Base-by-base conservation (phyloP, 2,797 vertebrate species). In the Danio tinwini region DNA sequence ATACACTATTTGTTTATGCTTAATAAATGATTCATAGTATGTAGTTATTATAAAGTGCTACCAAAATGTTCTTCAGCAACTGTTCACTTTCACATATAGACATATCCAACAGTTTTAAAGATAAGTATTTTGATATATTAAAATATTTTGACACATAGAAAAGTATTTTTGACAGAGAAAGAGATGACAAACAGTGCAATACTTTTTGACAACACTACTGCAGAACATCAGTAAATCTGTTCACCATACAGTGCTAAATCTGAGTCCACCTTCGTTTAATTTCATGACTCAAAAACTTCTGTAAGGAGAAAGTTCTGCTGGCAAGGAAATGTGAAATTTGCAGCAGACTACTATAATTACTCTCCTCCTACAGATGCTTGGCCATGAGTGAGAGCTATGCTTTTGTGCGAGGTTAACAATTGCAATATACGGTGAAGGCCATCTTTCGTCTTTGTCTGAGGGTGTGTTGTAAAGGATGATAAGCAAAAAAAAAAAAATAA, bases 311-410 rank as follows among this genome's bases (percentile, higher is more conserved):
- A 78, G 50, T 42, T 78, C 29, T 12, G 56, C 59, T 79, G 76
- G 76, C 56, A 62, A 70, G 56, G 29, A 78, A 69, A 61, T 62
- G 37, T 5, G 7, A 74, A 52, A 62, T 74, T 63, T 61, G 67
- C 58, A 17, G 68, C 58, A 71, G 76, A 53, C 56, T 70, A 10
- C 67, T 79, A 40, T 63, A 79, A 79, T 71, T 79, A 79, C 75
- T 63, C 47, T 29, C 40, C 19, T 70, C 19, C 14, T 78, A 40
- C 76, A 79, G 76, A 79, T 71, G 68, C 76, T 63, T 63, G 56
- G 78, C 69, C 55, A 56, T 17, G 68, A 61, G 58, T 45, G 47
- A 17, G 58, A 71, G 56, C 55, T 55, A 47, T 72, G 14, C 40
- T 73, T 80, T 73, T 73, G 59, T 64, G 52, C 39, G 61, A 61